Evolutionary conservation across 2,888 invertebrate genomes (phyloP), one percentile per base, ranked within the genome.

Genomic region (Ryuthela nishihirai): DNA sequence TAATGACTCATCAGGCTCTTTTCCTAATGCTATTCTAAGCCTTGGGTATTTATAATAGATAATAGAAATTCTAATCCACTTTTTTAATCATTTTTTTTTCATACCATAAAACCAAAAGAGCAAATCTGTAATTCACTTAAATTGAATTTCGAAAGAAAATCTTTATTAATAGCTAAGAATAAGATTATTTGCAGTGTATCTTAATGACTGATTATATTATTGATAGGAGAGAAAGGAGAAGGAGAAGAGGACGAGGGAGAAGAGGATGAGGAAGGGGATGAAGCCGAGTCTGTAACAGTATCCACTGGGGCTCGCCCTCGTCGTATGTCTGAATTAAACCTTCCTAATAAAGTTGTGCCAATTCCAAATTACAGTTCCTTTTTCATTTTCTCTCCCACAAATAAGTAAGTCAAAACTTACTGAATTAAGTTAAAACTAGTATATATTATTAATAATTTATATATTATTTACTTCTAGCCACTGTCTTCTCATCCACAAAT

Each of bases 341-440:
- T 83, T 79, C 82, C 85, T 67, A 85, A 87, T 73, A 87, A 87
- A 81, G 83, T 84, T 72, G 80, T 83, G 72, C 97, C 97, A 70
- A 97, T 99, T 76, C 98, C 98, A 70, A 85, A 86, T 76, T 91
- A 87, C 75, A 85, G 89, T 75, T 89, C 97, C 71, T 92, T 98
- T 82, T 99, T 97, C 84, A 79, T 98, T 76, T 92, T 99, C 80
- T 88, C 91, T 73, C 88, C 86, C 74, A 90, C 86, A 60, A 98
- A 95, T 85, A 90, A 89, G 90, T 95, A 86, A 83, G 60, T 54
- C 12, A 0, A 50, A 4, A 17, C 4, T 32, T 7, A 12, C 12
- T n/a, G n/a, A n/a, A n/a, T n/a, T n/a, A n/a, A n/a, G n/a, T n/a
- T n/a, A n/a, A n/a, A n/a, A n/a, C n/a, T n/a, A 9, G 1, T 17